These are phyloP conservation scores for Gorsachius goisagi DNA, from an alignment of 2,113 vertebrate genomes.

Conservation along the genomic window DNA sequence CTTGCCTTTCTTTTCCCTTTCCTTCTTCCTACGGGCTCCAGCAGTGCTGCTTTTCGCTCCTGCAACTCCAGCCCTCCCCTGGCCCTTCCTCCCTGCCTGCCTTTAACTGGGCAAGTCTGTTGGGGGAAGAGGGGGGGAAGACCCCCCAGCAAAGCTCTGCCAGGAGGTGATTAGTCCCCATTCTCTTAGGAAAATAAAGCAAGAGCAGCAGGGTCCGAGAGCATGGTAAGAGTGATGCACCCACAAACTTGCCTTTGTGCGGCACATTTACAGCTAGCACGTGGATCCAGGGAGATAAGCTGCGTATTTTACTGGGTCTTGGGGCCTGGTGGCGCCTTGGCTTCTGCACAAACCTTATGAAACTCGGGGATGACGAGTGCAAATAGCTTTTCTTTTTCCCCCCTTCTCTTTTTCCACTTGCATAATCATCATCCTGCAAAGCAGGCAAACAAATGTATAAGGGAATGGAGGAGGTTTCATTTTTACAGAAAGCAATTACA, in stretches of 20 bases:
- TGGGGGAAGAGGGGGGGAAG: not conserved
- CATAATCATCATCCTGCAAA: not conserved
- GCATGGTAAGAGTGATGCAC: not conserved
- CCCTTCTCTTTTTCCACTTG: not conserved
- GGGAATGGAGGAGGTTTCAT: not conserved
- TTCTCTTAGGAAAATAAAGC: not conserved
- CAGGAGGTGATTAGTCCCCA: not conserved
- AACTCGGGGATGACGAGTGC: not conserved
- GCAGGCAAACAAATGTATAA: slow-evolving; percentile 7
- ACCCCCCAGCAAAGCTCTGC: not conserved
- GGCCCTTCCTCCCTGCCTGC: not conserved
- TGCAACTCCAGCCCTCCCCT: not conserved
- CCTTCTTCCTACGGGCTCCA: not conserved
- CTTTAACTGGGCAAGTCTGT: not conserved
- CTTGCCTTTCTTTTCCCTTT: not conserved
- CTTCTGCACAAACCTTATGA: not conserved
- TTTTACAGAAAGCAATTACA: slow-evolving; percentile 51
- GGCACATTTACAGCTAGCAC: not conserved
- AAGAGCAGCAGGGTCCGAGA: not conserved
- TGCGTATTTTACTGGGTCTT: not conserved
- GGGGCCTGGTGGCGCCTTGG: not conserved
- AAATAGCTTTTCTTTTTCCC: not conserved
- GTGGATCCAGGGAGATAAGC: not conserved
- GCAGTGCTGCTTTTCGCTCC: not conserved
- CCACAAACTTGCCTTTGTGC: not conserved